A percentile compares a stretch with the other conserved stretches of the same genome.
Conservation (phyloP, 1,140 invertebrate genomes). For the Pseudomyrmex flavicornis region DNA sequence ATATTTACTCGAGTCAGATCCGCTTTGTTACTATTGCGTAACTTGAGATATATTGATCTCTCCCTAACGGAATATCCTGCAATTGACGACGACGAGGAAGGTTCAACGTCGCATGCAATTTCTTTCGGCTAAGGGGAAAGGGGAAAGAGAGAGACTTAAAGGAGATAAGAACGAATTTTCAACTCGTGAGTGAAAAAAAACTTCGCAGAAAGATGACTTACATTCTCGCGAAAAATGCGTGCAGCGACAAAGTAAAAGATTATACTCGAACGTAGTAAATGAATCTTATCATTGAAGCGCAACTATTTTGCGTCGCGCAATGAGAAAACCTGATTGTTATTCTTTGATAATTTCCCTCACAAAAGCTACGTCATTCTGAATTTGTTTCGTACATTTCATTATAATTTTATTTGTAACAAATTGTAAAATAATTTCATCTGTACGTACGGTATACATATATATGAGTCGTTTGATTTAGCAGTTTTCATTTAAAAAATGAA, state of each 20-base stretch:
- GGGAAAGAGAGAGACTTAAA: constrained; percentile 16
- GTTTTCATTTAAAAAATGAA: too few species aligned
- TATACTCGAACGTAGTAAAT: not conserved
- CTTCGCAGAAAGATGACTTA: not conserved
- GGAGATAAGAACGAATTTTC: not conserved
- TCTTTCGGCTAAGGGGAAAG: not conserved
- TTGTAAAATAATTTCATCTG: too few species aligned
- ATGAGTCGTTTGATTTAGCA: too few species aligned
- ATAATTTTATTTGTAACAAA: too few species aligned
- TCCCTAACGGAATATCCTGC: not conserved
- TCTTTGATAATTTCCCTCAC: not conserved
- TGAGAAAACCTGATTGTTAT: not conserved
- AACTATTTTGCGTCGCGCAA: not conserved
- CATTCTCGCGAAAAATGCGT: not conserved
- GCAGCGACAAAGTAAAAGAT: not conserved
- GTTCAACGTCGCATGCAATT: constrained; percentile 19
- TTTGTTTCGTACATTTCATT: too few species aligned
- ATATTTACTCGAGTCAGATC: not conserved
- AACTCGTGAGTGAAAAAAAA: too few species aligned
- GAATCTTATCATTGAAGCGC: not conserved
- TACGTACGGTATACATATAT: too few species aligned
- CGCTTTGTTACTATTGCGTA: constrained; percentile 1
- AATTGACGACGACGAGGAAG: not conserved
- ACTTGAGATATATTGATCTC: constrained; percentile 13
- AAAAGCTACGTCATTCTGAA: too few species aligned